A percentile compares a stretch with the other conserved stretches of the same genome.
Conservation (phyloP, 2,888 invertebrate species). For the Rhingia rostrata region DNA sequence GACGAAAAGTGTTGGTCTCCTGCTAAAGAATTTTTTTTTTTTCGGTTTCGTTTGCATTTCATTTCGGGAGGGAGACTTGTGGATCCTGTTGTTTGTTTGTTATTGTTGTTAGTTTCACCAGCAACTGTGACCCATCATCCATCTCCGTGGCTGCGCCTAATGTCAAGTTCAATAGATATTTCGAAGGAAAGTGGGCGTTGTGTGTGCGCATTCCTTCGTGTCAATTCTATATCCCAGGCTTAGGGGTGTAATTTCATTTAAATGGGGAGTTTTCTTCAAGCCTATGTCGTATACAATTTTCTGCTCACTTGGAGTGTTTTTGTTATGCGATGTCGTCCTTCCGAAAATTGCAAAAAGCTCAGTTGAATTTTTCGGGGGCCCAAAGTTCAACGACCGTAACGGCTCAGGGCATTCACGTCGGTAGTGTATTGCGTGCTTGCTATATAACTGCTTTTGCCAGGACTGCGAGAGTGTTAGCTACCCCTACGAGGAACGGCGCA, state of each 20-base stretch:
- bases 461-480: slow-evolving; percentile 27
- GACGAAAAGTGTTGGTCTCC: slow-evolving; percentile 18
- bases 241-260: slow-evolving; percentile 27
- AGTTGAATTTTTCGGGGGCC: slow-evolving; percentile 35
- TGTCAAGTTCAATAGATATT: slow-evolving; percentile 65
- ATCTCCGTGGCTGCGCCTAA: slow-evolving; percentile 54
- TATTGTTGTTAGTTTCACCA: slow-evolving; percentile 31
- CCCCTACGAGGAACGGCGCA: slow-evolving; percentile 37
- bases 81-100: slow-evolving; percentile 52
- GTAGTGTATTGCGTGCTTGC: slow-evolving; percentile 51
- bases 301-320: slow-evolving; percentile 3
- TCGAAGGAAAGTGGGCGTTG: slow-evolving; percentile 62
- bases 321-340: slow-evolving; percentile 2
- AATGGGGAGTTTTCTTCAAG: slow-evolving; percentile 47
- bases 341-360: slow-evolving; percentile 32
- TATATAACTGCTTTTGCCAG: slow-evolving; percentile 19
- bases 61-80: slow-evolving; percentile 26
- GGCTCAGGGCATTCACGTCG: slow-evolving; percentile 65
- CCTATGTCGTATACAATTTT: slow-evolving; percentile 34
- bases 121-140: slow-evolving; percentile 27
- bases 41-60: slow-evolving; percentile 15
- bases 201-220: not conserved
- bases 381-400: slow-evolving; percentile 62
- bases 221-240: slow-evolving; percentile 8
- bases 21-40: slow-evolving; percentile 17